Percentiles rank a stretch among this genome's conserved stretches.
Conservation (phyloP, 2,888 invertebrate species). For the Ditylenchus weischeri region DNA sequence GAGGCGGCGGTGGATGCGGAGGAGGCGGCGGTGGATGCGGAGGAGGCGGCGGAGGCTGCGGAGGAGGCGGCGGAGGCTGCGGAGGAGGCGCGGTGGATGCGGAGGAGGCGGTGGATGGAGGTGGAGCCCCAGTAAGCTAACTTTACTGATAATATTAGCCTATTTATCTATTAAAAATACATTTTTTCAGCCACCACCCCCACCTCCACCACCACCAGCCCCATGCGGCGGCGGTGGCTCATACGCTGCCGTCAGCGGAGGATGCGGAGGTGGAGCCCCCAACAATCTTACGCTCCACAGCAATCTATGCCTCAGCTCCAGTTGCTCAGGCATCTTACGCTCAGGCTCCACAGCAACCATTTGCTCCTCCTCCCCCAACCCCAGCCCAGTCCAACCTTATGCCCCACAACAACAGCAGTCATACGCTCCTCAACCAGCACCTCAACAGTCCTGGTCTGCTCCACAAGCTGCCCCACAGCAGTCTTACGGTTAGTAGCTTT, state of each 20-base stretch:
- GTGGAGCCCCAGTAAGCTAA: too few relatives aligned
- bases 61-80: too few relatives aligned
- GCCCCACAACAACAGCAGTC: conserved; percentile 9
- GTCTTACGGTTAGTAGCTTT: conserved; percentile 1
- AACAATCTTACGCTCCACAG: neutral
- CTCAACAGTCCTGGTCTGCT: neutral
- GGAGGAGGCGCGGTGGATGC: too few relatives aligned
- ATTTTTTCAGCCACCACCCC: neutral
- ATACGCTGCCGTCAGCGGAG: conserved; percentile 8
- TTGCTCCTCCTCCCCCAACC: too few relatives aligned
- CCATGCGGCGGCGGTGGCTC: conserved; percentile 8
- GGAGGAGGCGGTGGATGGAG: too few relatives aligned
- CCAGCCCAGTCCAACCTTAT: neutral
- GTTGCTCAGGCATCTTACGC: neutral
- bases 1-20: too few relatives aligned
- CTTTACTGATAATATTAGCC: too few relatives aligned
- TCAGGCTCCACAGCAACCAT: neutral
- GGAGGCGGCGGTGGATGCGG: too few relatives aligned
- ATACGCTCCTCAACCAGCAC: neutral
- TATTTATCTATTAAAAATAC: too few relatives aligned
- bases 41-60: too few relatives aligned
- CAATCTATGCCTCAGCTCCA: conserved; percentile 7
- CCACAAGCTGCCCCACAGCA: conserved; percentile 5
- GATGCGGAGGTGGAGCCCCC: conserved; percentile 8
- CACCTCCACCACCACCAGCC: conserved; percentile 9